Evolutionary conservation across 2,113 vertebrate genomes (phyloP).

Genomic region (Aptenodytes forsteri): DNA sequence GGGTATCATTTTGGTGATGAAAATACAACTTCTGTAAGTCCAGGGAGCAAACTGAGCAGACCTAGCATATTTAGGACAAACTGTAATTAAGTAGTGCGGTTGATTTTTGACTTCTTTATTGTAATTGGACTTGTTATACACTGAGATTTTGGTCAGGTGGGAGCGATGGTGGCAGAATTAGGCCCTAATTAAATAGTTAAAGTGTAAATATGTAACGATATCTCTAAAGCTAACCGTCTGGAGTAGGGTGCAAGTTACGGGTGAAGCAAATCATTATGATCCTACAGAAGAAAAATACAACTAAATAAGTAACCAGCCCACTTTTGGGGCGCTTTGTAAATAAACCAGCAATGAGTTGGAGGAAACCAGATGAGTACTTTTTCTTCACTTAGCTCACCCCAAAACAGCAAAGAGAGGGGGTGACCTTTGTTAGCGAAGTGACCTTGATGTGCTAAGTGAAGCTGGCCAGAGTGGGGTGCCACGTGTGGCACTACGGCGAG

Average conservation of each 20-base stretch:
- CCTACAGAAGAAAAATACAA: not conserved
- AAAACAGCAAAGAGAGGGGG: not conserved
- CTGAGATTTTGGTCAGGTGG: constrained; percentile 43
- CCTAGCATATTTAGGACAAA: not conserved
- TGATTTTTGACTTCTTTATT: constrained; percentile 46
- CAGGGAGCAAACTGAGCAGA: not conserved
- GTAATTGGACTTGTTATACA: constrained; percentile 22
- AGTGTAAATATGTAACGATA: not conserved
- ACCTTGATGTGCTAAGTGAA: not conserved
- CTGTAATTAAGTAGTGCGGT: not conserved
- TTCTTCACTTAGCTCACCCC: not conserved
- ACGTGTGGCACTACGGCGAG: fast-evolving
- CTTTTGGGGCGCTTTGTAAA: not conserved
- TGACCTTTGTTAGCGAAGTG: not conserved
- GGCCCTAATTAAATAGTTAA: constrained; percentile 36
- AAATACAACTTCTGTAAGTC: not conserved
- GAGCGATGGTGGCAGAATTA: constrained; percentile 42
- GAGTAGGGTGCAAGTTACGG: fast-evolving
- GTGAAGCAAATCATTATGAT: not conserved
- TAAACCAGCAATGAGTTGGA: not conserved
- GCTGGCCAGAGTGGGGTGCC: not conserved
- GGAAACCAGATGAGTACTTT: not conserved
- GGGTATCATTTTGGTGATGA: not conserved
- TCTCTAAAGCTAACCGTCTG: not conserved
- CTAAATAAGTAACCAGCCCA: not conserved